Evolutionary conservation across 2,797 vertebrate species (phyloP), one percentile per base, ranked within the genome.

Genomic region (Heteromormyrus szaboi): DNA sequence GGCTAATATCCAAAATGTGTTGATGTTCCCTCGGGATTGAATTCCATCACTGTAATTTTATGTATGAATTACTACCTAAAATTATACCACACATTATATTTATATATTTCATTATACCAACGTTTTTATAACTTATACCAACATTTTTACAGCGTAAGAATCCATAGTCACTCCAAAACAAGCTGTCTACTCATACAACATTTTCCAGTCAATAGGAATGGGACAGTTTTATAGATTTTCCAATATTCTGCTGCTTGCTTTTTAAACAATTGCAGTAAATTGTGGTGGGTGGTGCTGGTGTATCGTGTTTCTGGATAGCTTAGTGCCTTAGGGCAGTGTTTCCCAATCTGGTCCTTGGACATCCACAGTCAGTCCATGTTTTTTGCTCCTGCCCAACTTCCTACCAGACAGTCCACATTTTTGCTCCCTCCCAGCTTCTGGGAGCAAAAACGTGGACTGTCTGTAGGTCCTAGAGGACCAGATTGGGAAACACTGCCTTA

Each of bases 251-350:
- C 72, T 37, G 25, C 72, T 79, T 79, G 72, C 72, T 79, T 44
- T 79, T 79, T 79, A 79, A 44, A 79, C 72, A 79, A 79, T 79
- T 79, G 72, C 72, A 79, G 37, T 79, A n/a, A 79, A 79, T 79
- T 79, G 37, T 44, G 37, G 72, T 19, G 17, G 29, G 33, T 2
- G 17, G 37, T 19, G 6, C 72, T n/a, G 37, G 72, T 79, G 7
- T 79, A 8, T 44, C 17, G 2, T 79, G 5, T 17, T 7, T 44
- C 37, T 7, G 37, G 33, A 44, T 44, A 2, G 17, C 37, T 19
- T 41, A 19, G 72, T 37, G 65, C 11, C 65, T 72, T 72, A 72
- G 12, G 5, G 25, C 25, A 11, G 22, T 8, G n/a, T 22, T 8
- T 59, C n/a, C 56, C 59, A 62, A 11, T 62, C 59, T 0, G 3